A percentile compares a stretch with the other conserved stretches of the same genome.
These are phyloP conservation scores for Calosoma granatense DNA, from an alignment of 1,140 invertebrate genomes.

Conservation along the genomic window DNA sequence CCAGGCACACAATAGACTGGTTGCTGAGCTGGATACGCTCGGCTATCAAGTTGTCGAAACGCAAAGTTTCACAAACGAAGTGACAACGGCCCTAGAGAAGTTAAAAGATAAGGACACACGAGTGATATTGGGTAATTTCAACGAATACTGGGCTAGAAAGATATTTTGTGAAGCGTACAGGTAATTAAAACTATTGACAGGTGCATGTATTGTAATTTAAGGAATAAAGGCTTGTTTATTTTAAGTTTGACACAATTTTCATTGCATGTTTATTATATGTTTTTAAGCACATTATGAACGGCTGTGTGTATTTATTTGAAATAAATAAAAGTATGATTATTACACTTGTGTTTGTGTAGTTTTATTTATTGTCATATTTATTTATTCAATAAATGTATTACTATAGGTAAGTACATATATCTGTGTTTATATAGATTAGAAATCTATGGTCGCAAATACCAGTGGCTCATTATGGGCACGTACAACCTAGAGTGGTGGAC, in stretches of 20 bases:
- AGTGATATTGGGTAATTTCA: conserved; percentile 91
- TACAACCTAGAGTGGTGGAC: conserved; percentile 75
- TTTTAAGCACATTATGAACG: too few relatives aligned
- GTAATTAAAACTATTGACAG: conserved; percentile 38
- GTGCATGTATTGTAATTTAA: conserved; percentile 37
- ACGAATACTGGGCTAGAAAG: conserved; percentile 83
- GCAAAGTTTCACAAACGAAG: conserved; percentile 89
- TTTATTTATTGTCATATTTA: too few relatives aligned
- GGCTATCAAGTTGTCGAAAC: conserved; percentile 79
- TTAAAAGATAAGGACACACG: conserved; percentile 88
- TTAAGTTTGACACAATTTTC: too few relatives aligned
- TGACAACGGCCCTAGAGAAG: conserved; percentile 69
- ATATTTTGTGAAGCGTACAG: conserved; percentile 92
- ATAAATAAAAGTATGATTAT: too few relatives aligned
- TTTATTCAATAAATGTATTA: too few relatives aligned
- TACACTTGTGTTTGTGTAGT: too few relatives aligned
- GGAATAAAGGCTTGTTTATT: background rate
- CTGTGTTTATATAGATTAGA: too few relatives aligned
- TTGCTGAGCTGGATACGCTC: conserved; percentile 75
- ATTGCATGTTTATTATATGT: too few relatives aligned
- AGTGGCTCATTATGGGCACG: conserved; percentile 93
- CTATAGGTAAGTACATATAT: too few relatives aligned
- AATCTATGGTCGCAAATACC: conserved; percentile 57
- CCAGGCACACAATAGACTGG: conserved; percentile 82
- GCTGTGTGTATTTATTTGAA: background rate